Evolutionary conservation across 2,113 vertebrate genomes (phyloP).

Genomic region (Sigmodon hispidus): DNA sequence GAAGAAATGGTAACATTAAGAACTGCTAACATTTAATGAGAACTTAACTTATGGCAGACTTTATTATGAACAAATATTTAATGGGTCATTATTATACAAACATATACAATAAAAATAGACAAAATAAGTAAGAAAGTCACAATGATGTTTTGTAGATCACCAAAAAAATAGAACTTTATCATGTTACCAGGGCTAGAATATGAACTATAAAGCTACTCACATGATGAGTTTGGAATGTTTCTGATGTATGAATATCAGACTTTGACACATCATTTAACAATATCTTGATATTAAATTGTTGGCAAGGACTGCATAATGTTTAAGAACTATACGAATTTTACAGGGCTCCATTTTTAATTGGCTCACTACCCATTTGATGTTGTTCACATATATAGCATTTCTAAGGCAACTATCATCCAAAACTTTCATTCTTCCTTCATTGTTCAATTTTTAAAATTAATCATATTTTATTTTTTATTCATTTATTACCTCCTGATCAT

Average conservation of each 20-base stretch:
- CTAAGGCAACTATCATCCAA: neutral
- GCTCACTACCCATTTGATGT: neutral
- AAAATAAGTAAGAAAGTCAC: neutral
- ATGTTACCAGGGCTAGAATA: neutral
- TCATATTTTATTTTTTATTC: neutral
- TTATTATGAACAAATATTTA: neutral
- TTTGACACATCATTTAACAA: neutral
- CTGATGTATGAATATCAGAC: neutral
- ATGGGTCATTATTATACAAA: neutral
- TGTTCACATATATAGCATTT: neutral
- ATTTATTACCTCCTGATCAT: neutral
- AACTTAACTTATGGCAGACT: neutral
- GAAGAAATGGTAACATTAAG: neutral
- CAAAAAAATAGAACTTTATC: neutral
- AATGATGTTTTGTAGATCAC: neutral
- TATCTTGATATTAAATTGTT: neutral
- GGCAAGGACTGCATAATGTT: neutral
- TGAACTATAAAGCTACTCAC: neutral
- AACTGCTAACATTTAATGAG: neutral
- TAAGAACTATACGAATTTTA: neutral
- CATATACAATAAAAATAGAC: neutral
- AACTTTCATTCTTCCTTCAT: neutral
- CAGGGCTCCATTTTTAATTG: neutral
- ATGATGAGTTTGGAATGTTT: neutral
- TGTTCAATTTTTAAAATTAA: conserved; percentile 9